Evolutionary conservation across 2,888 invertebrate species (phyloP), one percentile per base, ranked within the genome.

Genomic region (Saturnia japonica): DNA sequence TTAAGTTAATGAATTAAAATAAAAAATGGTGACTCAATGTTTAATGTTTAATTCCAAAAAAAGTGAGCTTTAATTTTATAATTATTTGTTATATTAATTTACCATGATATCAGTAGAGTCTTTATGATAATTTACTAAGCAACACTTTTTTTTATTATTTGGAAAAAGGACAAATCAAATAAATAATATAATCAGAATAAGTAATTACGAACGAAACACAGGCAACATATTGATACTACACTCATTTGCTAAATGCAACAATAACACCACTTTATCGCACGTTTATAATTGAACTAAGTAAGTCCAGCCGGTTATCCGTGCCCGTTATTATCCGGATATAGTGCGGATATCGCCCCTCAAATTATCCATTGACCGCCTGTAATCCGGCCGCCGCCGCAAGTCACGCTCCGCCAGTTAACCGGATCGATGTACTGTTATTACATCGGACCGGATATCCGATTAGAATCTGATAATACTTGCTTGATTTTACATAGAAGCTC

Each of bases 321-420:
- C 80, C 78, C 80, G 82, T 84, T 83, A 87, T 85, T 79, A 80
- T 76, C 76, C 78, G 80, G 76, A 77, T 76, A 78, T 79, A 80
- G 77, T 75, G 74, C 80, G 82, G 80, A 81, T 81, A 83, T 82
- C 78, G 80, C 76, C 81, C 79, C 85, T 87, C 85, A 87, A 88
- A 88, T 88, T 88, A 87, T 85, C 85, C 83, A 81, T 76, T 82
- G 84, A 86, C 86, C 86, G 83, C 84, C 83, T 82, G 84, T 87
- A 85, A 87, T 88, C 84, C 82, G 79, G 75, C 78, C 81, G 78
- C 75, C 77, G 79, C 82, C 81, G 75, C 79, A 78, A 75, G 78
- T 80, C 76, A 81, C 82, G 82, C 80, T 78, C 77, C 75, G 77
- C 71, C 76, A 78, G 78, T 77, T 79, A 80, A 75, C 74, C 73